phyloP scores from a whole-genome alignment of 2,888 invertebrate species.

The Netelia virgata region DNA sequence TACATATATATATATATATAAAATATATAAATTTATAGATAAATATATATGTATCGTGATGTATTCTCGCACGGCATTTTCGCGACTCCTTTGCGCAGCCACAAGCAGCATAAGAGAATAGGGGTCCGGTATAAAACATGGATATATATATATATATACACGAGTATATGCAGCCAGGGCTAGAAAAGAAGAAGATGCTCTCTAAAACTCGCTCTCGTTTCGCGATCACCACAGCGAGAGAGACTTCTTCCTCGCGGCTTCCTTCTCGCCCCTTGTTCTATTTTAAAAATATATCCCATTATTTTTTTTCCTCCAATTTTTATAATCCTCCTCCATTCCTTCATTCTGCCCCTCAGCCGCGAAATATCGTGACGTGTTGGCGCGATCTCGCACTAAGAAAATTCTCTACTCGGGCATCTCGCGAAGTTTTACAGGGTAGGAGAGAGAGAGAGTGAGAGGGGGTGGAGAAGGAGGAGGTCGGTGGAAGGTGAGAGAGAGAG shows the following conservation, averaged over 20 bases:
- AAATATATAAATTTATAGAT: neutral
- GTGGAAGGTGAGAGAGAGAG: constrained; percentile 10
- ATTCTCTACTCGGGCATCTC: constrained; percentile 49
- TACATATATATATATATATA: constrained; percentile 35
- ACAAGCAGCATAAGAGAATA: constrained; percentile 47
- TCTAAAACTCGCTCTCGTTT: constrained; percentile 56
- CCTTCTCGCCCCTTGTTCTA: neutral
- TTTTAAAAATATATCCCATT: neutral
- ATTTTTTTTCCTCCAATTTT: constrained; percentile 23
- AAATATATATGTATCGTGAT: constrained; percentile 27
- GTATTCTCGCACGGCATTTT: constrained; percentile 65
- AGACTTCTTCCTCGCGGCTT: constrained; percentile 39
- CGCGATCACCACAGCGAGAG: constrained; percentile 42
- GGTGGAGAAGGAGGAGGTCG: neutral
- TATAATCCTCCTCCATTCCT: constrained; percentile 49
- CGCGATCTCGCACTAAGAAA: constrained; percentile 61
- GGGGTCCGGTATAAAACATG: neutral
- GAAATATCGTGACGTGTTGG: constrained; percentile 67
- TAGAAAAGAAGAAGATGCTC: constrained; percentile 36
- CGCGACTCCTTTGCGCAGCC: constrained; percentile 63
- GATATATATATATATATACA: constrained; percentile 15
- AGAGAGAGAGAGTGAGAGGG: neutral
- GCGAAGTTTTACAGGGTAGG: constrained; percentile 6
- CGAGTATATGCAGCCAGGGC: constrained; percentile 1
- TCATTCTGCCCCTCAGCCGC: constrained; percentile 56